Percentiles rank a stretch among this genome's conserved stretches.
Conservation (phyloP, 2,113 vertebrate species). For the Mixornis gularis region DNA sequence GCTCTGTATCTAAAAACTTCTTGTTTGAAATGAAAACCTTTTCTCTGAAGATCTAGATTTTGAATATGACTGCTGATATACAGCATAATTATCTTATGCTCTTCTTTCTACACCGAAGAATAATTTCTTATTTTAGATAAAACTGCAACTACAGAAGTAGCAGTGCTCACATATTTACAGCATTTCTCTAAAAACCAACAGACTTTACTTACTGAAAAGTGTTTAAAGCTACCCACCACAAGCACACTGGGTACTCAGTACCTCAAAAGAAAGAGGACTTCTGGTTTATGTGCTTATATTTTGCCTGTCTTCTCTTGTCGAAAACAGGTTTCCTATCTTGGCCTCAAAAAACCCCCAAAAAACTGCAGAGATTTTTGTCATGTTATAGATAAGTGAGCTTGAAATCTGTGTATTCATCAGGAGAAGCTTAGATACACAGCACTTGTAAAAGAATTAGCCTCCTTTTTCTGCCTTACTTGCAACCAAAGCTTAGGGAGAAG, state of each 20-base stretch:
- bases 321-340: background rate
- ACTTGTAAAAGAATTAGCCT: background rate
- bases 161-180: background rate
- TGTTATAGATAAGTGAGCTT: background rate
- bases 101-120: background rate
- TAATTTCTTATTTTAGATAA: background rate
- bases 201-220: background rate
- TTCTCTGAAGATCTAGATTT: background rate
- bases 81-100: background rate
- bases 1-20: background rate
- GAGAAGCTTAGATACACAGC: background rate
- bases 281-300: background rate
- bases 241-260: background rate
- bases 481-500: background rate
- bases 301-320: background rate
- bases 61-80: background rate
- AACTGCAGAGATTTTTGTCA: background rate
- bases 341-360: background rate
- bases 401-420: background rate
- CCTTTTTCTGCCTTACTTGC: background rate
- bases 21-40: background rate
- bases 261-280: background rate
- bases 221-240: background rate
- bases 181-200: background rate
- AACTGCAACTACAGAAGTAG: background rate